A percentile compares a stretch with the other conserved stretches of the same genome.
Conservation (phyloP, 2,797 vertebrate species). For the Chelidonichthys spinosus region DNA sequence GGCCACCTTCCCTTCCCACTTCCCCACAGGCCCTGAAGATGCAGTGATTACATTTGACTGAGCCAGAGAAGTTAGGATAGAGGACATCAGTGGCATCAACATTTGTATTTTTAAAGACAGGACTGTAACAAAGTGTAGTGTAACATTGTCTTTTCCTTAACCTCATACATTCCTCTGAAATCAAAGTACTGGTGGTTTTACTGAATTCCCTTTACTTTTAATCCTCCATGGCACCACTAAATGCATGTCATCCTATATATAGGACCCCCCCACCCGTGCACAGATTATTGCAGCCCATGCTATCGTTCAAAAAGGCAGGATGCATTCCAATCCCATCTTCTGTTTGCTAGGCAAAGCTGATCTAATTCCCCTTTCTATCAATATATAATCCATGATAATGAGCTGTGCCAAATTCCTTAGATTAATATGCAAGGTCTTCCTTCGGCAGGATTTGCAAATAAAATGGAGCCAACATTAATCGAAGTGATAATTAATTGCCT, state of each 20-base stretch:
- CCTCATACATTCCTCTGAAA: slow-evolving; percentile 43
- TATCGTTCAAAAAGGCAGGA: slow-evolving; percentile 42
- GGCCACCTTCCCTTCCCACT: slow-evolving; percentile 60
- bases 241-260: slow-evolving; percentile 26
- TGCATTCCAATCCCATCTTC: slow-evolving; percentile 48
- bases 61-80: slow-evolving; percentile 47
- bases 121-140: slow-evolving; percentile 3
- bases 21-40: slow-evolving; percentile 58
- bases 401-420: slow-evolving; percentile 81
- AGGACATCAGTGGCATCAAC: slow-evolving; percentile 39
- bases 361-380: slow-evolving; percentile 81
- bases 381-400: slow-evolving; percentile 84
- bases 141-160: slow-evolving; percentile 39
- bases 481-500: slow-evolving; percentile 79
- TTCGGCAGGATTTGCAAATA: slow-evolving; percentile 84
- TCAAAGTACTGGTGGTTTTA: slow-evolving; percentile 24
- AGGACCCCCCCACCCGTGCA: neutral
- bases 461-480: slow-evolving; percentile 83
- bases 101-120: slow-evolving; percentile 38
- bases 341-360: slow-evolving; percentile 73
- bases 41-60: slow-evolving; percentile 76
- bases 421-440: slow-evolving; percentile 78
- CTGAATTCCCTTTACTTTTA: slow-evolving; percentile 39
- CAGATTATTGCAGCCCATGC: slow-evolving; percentile 42
- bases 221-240: slow-evolving; percentile 23